Evolutionary conservation across 2,888 invertebrate genomes (phyloP).

Genomic region (Sthenelais limicola): DNA sequence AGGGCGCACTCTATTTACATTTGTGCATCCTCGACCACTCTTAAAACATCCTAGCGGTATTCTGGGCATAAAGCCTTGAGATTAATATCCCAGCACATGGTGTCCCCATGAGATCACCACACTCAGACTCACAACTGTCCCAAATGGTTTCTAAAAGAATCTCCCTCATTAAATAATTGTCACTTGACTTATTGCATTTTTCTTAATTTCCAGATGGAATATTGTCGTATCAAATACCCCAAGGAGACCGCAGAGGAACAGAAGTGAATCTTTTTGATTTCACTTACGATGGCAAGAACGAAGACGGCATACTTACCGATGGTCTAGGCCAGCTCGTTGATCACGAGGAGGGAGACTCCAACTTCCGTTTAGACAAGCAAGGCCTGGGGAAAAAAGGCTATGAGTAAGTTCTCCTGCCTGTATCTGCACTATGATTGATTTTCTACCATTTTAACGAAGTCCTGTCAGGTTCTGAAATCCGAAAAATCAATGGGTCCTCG

Average conservation of each 20-base stretch:
- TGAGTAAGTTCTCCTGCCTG: too few species aligned
- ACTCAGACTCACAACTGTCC: not conserved
- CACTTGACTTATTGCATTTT: not conserved
- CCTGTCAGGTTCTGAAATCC: too few species aligned
- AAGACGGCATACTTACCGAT: conserved; percentile 76
- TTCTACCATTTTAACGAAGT: too few species aligned
- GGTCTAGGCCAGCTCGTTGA: conserved; percentile 89
- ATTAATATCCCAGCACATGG: too few species aligned
- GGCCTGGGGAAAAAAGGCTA: conserved; percentile 76
- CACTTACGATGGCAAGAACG: conserved; percentile 85
- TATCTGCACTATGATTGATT: too few species aligned
- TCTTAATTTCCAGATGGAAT: conserved; percentile 82
- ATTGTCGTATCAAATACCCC: conserved; percentile 89
- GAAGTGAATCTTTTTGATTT: conserved; percentile 88
- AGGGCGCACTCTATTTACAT: too few species aligned
- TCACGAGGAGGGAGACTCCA: conserved; percentile 84
- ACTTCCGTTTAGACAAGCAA: conserved; percentile 80
- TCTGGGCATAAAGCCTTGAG: too few species aligned
- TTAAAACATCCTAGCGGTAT: too few species aligned
- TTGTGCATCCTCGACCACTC: too few species aligned
- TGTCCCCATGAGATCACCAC: too few species aligned
- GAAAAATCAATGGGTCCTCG: too few species aligned
- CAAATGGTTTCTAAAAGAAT: not conserved
- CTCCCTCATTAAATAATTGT: too few species aligned
- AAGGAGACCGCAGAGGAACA: conserved; percentile 86